phyloP scores from a whole-genome alignment of 2,113 vertebrate genomes.

The Herpetotheres cachinnans region DNA sequence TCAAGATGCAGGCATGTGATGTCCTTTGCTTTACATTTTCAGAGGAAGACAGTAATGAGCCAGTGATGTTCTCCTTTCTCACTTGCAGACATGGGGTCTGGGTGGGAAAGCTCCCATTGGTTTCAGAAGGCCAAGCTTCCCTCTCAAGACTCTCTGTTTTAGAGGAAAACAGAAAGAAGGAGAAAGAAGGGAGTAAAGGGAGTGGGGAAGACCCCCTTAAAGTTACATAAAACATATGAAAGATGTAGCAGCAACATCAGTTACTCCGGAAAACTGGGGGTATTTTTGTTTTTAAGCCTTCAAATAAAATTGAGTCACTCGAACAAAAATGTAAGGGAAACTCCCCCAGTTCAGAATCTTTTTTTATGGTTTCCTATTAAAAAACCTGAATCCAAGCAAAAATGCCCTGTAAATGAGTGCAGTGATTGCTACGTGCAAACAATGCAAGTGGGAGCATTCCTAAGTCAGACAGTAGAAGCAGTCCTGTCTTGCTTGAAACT shows the following conservation, averaged over 20 bases:
- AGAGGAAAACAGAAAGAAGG: background rate
- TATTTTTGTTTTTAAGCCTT: background rate
- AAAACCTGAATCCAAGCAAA: background rate
- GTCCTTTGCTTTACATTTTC: background rate
- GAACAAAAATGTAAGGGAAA: background rate
- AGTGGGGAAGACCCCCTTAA: background rate
- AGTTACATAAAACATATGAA: background rate
- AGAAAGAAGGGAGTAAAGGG: background rate
- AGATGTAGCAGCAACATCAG: background rate
- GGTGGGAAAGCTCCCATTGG: background rate
- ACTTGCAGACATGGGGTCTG: background rate
- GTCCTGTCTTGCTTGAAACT: background rate
- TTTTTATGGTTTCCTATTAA: background rate
- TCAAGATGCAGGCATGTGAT: background rate
- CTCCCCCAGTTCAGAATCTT: background rate
- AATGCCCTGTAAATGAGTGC: background rate
- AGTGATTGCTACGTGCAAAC: background rate
- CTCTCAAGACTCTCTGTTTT: background rate
- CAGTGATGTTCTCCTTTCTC: background rate
- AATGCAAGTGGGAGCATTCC: background rate
- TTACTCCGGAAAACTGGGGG: background rate
- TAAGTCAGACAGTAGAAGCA: background rate
- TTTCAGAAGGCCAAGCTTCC: constrained; percentile 10
- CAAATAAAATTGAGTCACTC: background rate
- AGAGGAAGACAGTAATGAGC: background rate